Conservation (phyloP, 2,797 vertebrate species). For the Tenualosa thibaudeaui region DNA sequence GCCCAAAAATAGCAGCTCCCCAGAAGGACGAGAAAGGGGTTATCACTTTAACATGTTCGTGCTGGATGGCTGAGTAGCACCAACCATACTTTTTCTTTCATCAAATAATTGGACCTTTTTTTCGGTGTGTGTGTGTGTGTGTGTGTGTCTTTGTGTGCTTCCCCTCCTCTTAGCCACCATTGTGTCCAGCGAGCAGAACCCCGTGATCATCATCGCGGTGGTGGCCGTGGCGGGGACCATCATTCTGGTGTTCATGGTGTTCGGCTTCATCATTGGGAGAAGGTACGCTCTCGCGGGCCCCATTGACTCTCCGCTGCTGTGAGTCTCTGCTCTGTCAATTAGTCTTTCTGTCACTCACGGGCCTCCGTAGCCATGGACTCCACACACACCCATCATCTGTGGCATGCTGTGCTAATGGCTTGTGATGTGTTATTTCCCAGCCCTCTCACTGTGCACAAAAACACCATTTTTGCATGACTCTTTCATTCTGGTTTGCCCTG, state of each 20-base stretch:
- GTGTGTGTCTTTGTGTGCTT: conserved; percentile 34
- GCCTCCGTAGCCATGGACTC: conserved; percentile 63
- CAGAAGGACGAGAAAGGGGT: conserved; percentile 37
- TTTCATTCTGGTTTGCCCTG: background rate
- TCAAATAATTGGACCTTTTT: conserved; percentile 38
- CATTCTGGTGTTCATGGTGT: conserved; percentile 99
- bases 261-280: conserved; percentile 99
- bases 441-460: conserved; percentile 38
- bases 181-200: conserved; percentile 97
- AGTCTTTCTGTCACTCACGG: conserved; percentile 71
- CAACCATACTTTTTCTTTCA: conserved; percentile 40
- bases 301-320: conserved; percentile 83
- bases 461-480: conserved; percentile 46
- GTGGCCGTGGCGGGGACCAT: conserved; percentile 98
- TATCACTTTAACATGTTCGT: conserved; percentile 58
- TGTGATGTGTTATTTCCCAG: conserved; percentile 52
- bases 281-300: conserved; percentile 86
- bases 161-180: conserved; percentile 81
- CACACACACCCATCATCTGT: conserved; percentile 49
- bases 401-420: conserved; percentile 50
- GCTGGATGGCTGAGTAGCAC: conserved; percentile 40
- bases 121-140: conserved; percentile 28
- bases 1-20: conserved; percentile 71
- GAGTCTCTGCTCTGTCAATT: conserved; percentile 79
- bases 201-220: conserved; percentile 98